Base-by-base conservation (phyloP, 2,888 invertebrate genomes). In the Crematogaster levior region DNA sequence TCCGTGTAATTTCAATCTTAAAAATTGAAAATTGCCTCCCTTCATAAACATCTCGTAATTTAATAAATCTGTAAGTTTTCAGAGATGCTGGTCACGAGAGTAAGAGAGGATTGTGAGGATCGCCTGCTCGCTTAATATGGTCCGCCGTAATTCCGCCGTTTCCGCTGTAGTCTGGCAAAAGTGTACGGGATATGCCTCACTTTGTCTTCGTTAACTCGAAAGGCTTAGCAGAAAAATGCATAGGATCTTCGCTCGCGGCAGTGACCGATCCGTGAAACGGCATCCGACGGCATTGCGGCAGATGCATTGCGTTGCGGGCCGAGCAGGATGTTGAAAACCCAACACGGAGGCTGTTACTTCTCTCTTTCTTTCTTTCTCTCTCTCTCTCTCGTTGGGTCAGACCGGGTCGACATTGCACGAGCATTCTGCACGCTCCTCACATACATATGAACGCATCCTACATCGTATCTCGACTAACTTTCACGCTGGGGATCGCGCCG, bases 401-500 rank as follows among this genome's bases (percentile, higher is more conserved):
- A 88, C 86, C 87, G 84, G 90, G 89, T 92, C 91, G 88, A 81
- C 86, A 85, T 90, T 88, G 89, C 88, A 90, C 77, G 89, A 90
- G 84, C 88, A 90, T 91, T 91, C 90, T 90, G 90, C 91, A 89
- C 89, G 89, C 85, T 91, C 88, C 87, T 89, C 88, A 77, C 89
- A 87, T 87, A 77, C 89, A 87, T 87, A 90, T 85, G 88, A 90
- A 88, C 87, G 88, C 89, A 90, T 90, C 90, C 88, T 81, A 88
- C 86, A 84, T 85, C 83, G 84, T 84, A 86, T 85, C 85, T 85
- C 77, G 77, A 70, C 72, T 82, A 84, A 89, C 86, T 87, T 88
- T 88, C 86, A 89, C 86, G 85, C 77, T 77, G 72, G 21, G 56
- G 65, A 75, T 83, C 30, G 77, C 72, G 73, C 61, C 58, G 77